Conservation (phyloP, 2,113 vertebrate species). For the Corydoras maculifer region DNA sequence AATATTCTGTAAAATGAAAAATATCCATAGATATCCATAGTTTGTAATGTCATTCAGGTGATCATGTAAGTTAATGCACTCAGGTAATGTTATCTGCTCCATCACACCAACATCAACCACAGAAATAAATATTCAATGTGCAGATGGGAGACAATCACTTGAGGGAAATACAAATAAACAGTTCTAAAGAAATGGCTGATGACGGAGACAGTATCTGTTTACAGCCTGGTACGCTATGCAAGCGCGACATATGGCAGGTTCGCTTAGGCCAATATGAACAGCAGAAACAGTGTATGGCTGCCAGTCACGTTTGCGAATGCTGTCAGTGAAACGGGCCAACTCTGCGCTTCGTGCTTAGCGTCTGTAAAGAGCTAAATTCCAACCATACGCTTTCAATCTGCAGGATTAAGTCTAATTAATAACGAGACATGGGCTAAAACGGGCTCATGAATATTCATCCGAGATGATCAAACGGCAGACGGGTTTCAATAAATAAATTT, state of each 20-base stretch:
- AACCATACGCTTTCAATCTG: slow-evolving; percentile 10
- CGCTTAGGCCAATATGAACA: slow-evolving; percentile 29
- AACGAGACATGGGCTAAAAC: slow-evolving; percentile 10
- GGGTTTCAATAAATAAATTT: background rate
- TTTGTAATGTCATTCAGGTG: too few species aligned
- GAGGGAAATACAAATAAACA: background rate
- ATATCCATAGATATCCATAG: background rate
- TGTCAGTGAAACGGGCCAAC: slow-evolving; percentile 4
- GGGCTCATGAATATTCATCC: slow-evolving; percentile 37
- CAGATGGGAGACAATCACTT: background rate
- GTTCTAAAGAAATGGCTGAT: too few species aligned
- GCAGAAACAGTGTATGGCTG: slow-evolving; percentile 17
- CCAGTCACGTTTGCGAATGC: slow-evolving; percentile 2
- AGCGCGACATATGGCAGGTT: slow-evolving; percentile 41
- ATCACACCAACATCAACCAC: background rate
- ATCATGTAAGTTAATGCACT: too few species aligned
- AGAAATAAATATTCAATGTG: background rate
- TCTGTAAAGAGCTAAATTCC: slow-evolving; percentile 16
- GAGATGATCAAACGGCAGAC: background rate
- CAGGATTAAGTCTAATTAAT: slow-evolving; percentile 45
- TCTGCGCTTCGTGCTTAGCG: background rate
- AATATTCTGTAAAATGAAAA: too few species aligned
- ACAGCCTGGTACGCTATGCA: slow-evolving; percentile 28
- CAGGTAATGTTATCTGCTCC: too few species aligned
- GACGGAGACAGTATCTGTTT: slow-evolving; percentile 14